A percentile compares a stretch with the other conserved stretches of the same genome.
These are phyloP conservation scores for Poeciliopsis occidentalis DNA, from an alignment of 2,113 vertebrate species.

Conservation along the genomic window DNA sequence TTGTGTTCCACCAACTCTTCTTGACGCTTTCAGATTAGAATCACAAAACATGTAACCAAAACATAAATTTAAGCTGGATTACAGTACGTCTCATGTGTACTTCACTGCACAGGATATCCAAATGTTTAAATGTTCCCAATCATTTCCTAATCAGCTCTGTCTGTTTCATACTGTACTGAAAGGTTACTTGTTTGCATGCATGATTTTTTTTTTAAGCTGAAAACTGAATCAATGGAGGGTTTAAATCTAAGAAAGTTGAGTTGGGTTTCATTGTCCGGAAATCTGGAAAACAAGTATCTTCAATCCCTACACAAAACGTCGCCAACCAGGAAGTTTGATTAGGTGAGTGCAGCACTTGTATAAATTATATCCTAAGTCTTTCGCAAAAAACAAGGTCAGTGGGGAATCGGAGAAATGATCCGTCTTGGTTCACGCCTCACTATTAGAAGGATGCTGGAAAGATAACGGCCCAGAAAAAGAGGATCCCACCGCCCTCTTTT, in stretches of 20 bases:
- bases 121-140: background rate
- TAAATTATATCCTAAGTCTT: background rate
- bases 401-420: slow-evolving; percentile 43
- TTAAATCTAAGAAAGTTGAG: background rate
- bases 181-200: background rate
- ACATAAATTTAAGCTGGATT: background rate
- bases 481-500: background rate
- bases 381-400: slow-evolving; percentile 23
- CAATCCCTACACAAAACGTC: background rate
- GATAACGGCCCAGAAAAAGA: slow-evolving; percentile 55
- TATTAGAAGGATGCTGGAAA: slow-evolving; percentile 65
- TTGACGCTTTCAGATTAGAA: background rate
- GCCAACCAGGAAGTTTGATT: background rate
- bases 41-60: background rate
- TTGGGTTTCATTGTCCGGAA: background rate
- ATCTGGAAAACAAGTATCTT: background rate
- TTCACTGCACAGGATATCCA: too few relatives aligned
- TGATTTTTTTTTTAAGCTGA: background rate
- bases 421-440: slow-evolving; percentile 54
- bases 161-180: background rate
- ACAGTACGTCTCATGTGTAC: background rate
- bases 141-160: background rate
- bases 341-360: background rate
- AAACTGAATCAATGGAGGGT: background rate
- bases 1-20: too few relatives aligned